A percentile compares a stretch with the other conserved stretches of the same genome.
Evolutionary conservation across 2,113 vertebrate genomes (phyloP).

Genomic region (Sander vitreus): DNA sequence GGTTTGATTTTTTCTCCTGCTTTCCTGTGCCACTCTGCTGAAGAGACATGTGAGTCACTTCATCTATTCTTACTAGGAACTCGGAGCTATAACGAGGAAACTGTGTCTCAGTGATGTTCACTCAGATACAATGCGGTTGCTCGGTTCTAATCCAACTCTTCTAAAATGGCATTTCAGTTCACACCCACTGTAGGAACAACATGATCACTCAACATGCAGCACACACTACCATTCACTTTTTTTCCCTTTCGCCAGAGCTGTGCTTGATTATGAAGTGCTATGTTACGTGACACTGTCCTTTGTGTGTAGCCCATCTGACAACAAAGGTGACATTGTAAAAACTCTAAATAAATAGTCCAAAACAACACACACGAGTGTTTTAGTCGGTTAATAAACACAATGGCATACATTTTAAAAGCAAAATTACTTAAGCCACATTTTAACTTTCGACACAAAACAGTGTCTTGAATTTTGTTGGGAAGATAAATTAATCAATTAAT

Average conservation of each 20-base stretch:
- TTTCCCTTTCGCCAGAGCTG: background rate
- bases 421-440: background rate
- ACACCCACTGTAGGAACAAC: constrained; percentile 61
- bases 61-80: constrained; percentile 50
- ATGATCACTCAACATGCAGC: constrained; percentile 14
- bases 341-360: background rate
- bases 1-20: background rate
- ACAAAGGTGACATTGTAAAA: background rate
- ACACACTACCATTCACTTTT: background rate
- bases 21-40: constrained; percentile 31
- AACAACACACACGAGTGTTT: background rate
- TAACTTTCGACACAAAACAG: background rate
- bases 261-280: background rate
- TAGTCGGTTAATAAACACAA: background rate
- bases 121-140: constrained; percentile 42
- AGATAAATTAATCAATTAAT: constrained; percentile 3
- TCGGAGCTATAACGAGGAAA: constrained; percentile 43
- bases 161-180: constrained; percentile 50
- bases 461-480: background rate
- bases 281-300: background rate
- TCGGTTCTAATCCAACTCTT: constrained; percentile 39
- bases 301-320: background rate
- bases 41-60: constrained; percentile 63
- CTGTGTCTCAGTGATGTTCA: constrained; percentile 30
- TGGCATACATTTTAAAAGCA: background rate